Conservation (phyloP, 1,140 invertebrate genomes). For the Neodiprion lecontei region DNA sequence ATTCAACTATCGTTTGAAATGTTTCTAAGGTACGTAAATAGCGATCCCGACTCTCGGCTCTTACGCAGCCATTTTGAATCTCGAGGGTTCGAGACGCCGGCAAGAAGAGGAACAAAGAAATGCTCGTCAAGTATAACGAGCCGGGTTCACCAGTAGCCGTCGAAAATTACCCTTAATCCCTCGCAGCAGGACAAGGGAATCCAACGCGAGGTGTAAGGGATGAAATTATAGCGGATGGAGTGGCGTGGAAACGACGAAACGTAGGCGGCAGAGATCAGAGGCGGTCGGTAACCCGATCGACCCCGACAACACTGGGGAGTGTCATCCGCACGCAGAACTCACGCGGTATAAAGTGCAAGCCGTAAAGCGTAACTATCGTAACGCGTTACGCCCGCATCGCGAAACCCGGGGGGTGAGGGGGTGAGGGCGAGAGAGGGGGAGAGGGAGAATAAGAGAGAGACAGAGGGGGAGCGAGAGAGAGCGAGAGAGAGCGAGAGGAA, state of each 20-base stretch:
- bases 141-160: too few species aligned
- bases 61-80: too few species aligned
- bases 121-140: too few species aligned
- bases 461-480: neutral
- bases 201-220: neutral
- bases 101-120: too few species aligned
- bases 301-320: neutral
- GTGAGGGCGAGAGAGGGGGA: constrained; percentile 2
- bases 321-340: neutral
- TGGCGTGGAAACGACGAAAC: neutral
- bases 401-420: neutral
- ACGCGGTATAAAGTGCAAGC: neutral
- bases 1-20: too few species aligned
- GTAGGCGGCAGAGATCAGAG: neutral
- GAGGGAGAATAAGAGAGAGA: too few species aligned
- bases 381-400: constrained; percentile 21
- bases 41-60: too few species aligned
- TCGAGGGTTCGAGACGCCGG: too few species aligned
- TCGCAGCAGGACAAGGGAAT: too few species aligned
- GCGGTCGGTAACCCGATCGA: neutral
- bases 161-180: too few species aligned
- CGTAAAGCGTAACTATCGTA: constrained; percentile 11
- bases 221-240: neutral
- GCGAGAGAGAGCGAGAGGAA: constrained; percentile 25
- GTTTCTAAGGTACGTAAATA: too few species aligned